Evolutionary conservation across 2,113 vertebrate genomes (phyloP).

Genomic region (Donacobius atricapilla): DNA sequence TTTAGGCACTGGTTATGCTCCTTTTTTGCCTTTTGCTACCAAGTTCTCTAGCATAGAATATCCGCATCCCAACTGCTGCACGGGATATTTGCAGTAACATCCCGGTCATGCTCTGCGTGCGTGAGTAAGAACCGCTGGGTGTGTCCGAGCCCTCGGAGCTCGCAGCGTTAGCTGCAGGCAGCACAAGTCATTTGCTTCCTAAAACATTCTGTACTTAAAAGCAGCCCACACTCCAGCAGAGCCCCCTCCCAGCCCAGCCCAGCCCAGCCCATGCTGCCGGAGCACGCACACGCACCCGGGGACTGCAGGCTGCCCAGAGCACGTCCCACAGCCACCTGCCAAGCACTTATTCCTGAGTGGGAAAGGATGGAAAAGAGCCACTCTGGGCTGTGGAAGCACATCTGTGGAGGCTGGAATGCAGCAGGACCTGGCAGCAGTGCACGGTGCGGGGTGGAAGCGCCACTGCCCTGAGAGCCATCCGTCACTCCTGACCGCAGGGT

Average conservation of each 20-base stretch:
- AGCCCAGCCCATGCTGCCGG: background rate
- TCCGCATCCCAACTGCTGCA: fast-evolving
- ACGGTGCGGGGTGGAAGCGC: fast-evolving
- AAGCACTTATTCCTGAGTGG: background rate
- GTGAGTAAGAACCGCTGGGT: constrained; percentile 42
- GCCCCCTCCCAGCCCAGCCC: background rate
- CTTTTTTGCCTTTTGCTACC: background rate
- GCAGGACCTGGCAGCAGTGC: background rate
- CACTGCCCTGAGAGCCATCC: background rate
- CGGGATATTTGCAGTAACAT: background rate
- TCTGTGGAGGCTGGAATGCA: background rate
- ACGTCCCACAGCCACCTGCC: background rate
- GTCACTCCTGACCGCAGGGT: background rate
- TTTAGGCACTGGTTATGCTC: background rate
- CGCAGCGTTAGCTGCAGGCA: constrained; percentile 7
- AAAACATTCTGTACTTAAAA: background rate
- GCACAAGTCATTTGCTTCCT: constrained; percentile 5
- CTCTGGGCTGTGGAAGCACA: background rate
- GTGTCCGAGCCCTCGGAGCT: constrained; percentile 31
- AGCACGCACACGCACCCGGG: fast-evolving
- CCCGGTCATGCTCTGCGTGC: background rate
- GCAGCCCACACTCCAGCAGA: background rate
- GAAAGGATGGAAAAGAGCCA: background rate
- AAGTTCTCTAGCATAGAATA: background rate
- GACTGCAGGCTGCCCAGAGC: background rate